phyloP scores from a whole-genome alignment of 2,113 vertebrate genomes.

The Mormyrus iriodes region DNA sequence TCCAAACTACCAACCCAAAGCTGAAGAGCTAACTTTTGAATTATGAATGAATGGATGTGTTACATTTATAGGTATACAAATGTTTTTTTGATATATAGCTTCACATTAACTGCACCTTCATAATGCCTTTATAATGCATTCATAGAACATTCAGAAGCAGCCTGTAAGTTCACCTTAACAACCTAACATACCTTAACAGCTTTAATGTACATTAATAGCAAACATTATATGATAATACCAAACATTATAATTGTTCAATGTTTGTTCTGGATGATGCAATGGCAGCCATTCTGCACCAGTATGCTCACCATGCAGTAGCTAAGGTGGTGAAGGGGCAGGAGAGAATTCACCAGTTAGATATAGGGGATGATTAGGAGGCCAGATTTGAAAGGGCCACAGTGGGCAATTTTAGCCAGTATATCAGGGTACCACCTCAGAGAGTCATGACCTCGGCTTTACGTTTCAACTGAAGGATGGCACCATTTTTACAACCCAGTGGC shows the following conservation, averaged over 20 bases:
- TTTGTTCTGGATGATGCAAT: too few species aligned
- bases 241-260: background rate
- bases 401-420: background rate
- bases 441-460: too few species aligned
- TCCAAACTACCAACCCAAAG: background rate
- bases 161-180: background rate
- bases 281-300: background rate
- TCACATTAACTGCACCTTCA: background rate
- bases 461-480: too few species aligned
- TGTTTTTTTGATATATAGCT: too few species aligned
- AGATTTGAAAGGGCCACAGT: background rate
- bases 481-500: too few species aligned
- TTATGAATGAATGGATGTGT: background rate
- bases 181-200: background rate
- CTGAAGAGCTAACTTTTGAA: background rate
- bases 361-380: background rate
- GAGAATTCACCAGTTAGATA: background rate
- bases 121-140: background rate
- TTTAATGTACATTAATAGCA: background rate
- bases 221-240: background rate
- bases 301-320: background rate
- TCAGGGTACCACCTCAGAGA: too few species aligned
- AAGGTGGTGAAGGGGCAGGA: background rate
- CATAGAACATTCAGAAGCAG: background rate
- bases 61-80: background rate